phyloP scores from a whole-genome alignment of 2,113 vertebrate species.

The Meles meles region DNA sequence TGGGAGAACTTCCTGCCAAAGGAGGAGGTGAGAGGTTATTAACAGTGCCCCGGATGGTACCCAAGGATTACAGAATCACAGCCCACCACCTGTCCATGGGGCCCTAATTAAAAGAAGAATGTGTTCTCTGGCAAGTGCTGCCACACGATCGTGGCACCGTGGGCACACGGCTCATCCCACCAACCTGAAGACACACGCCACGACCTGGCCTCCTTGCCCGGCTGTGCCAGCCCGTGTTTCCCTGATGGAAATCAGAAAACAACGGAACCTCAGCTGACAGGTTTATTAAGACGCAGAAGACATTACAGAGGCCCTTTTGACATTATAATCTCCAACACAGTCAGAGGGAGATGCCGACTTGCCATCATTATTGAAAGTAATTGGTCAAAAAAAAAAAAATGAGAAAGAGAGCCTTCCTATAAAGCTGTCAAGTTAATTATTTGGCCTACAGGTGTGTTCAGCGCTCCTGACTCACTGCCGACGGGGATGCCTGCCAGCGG shows the following conservation, averaged over 20 bases:
- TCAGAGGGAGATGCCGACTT: conserved; percentile 77
- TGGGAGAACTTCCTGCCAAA: background rate
- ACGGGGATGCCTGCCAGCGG: background rate
- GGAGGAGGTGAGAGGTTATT: background rate
- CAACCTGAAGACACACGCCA: background rate
- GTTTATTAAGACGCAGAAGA: conserved; percentile 83
- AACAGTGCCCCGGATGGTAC: background rate
- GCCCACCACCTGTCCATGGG: background rate
- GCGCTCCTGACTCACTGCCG: background rate
- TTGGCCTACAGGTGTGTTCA: conserved; percentile 68
- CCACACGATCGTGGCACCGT: background rate
- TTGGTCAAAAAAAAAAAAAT: conserved; percentile 68
- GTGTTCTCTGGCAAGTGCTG: background rate
- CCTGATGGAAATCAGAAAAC: conserved; percentile 78
- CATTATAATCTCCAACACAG: conserved; percentile 80
- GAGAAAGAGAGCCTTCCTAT: conserved; percentile 67
- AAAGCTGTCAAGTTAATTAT: conserved; percentile 78
- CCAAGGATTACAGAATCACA: background rate
- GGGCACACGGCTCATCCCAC: background rate
- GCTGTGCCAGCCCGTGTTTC: conserved; percentile 62
- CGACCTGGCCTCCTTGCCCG: conserved; percentile 40
- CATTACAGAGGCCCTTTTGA: conserved; percentile 80
- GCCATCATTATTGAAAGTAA: conserved; percentile 82
- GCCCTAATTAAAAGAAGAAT: background rate
- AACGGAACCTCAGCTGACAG: conserved; percentile 79